These are phyloP conservation scores for Passerina amoena DNA, from an alignment of 2,113 vertebrate species.

Conservation along the genomic window DNA sequence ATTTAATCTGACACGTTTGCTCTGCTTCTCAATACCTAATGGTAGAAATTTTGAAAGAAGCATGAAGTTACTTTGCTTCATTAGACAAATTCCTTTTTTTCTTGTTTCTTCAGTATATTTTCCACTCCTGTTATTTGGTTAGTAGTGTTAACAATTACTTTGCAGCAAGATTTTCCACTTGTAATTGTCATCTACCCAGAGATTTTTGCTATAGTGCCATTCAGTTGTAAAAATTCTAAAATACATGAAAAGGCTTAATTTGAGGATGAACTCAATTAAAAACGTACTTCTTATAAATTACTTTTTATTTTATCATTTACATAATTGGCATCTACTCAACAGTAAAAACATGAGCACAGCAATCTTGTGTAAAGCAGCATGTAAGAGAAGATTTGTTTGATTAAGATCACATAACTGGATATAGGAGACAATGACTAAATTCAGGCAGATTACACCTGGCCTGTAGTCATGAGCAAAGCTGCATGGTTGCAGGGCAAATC, in stretches of 20 bases:
- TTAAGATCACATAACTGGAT: not conserved
- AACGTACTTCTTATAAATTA: not conserved
- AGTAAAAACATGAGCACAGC: not conserved
- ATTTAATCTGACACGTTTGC: not conserved
- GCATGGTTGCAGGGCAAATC: accelerated
- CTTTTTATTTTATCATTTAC: not conserved
- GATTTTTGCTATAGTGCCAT: not conserved
- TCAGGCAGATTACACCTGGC: not conserved
- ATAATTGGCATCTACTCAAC: not conserved
- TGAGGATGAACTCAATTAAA: not conserved
- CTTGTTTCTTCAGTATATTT: not conserved
- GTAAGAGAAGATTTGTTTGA: not conserved
- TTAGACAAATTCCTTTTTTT: not conserved
- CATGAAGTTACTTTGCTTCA: not conserved
- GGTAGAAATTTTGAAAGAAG: not conserved
- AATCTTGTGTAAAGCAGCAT: not conserved
- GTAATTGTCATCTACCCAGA: not conserved
- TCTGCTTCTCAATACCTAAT: not conserved
- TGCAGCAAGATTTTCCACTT: not conserved
- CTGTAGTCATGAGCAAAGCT: not conserved
- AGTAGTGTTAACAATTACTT: not conserved
- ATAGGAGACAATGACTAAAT: not conserved
- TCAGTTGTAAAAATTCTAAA: not conserved
- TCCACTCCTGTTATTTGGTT: not conserved
- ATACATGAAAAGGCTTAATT: not conserved